A percentile compares a stretch with the other conserved stretches of the same genome.
Conservation (phyloP, 2,113 vertebrate genomes). For the Brienomyrus longianalis region DNA sequence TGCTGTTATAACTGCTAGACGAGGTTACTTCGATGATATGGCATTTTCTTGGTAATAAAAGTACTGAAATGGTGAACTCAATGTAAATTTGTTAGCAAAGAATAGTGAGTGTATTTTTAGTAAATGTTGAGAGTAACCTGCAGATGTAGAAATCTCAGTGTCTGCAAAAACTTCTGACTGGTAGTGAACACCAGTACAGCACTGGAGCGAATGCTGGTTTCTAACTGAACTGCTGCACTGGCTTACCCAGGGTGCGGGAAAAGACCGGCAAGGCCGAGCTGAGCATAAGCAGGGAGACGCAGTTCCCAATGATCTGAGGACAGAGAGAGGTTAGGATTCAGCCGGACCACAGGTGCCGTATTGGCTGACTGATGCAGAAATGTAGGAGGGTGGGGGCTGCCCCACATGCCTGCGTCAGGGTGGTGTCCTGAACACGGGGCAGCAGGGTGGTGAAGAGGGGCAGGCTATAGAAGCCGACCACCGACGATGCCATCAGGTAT, state of each 20-base stretch:
- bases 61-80: too few relatives aligned
- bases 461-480: slow-evolving; percentile 92
- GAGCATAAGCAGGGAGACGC: slow-evolving; percentile 85
- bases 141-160: too few relatives aligned
- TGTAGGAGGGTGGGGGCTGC: neutral
- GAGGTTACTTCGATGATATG: too few relatives aligned
- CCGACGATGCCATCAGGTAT: slow-evolving; percentile 89
- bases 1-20: too few relatives aligned
- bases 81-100: too few relatives aligned
- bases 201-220: neutral
- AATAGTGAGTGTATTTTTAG: too few relatives aligned
- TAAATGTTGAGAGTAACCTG: too few relatives aligned
- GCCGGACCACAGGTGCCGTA: neutral
- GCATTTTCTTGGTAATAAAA: too few relatives aligned
- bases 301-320: slow-evolving; percentile 89
- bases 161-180: too few relatives aligned
- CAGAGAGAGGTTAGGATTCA: neutral
- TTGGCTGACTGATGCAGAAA: neutral
- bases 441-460: slow-evolving; percentile 77
- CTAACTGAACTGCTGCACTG: neutral
- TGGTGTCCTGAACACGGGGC: slow-evolving; percentile 76
- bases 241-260: slow-evolving; percentile 90
- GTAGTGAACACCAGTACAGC: neutral
- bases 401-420: slow-evolving; percentile 79
- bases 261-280: slow-evolving; percentile 93